Base-by-base conservation (phyloP, 1,140 invertebrate genomes). In the Pachypeltis micranthus region DNA sequence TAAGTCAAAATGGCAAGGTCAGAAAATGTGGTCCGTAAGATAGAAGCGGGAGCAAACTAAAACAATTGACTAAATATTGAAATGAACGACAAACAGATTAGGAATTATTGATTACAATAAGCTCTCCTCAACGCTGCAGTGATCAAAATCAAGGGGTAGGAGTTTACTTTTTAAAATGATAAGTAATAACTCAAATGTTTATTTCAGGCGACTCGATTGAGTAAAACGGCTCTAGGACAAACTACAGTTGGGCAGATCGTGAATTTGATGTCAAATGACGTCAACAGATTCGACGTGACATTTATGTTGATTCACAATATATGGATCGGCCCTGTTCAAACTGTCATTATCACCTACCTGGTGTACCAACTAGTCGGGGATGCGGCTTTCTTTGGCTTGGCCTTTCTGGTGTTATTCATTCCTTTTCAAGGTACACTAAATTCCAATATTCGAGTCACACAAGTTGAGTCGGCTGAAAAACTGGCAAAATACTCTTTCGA, bases 341-440 rank as follows among this genome's bases (percentile, higher is more conserved):
- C 87, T 2, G 74, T 84, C 44, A 80, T 88, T 64, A 78, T 87
- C 47, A 81, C 85, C 1, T 83, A 81, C 69, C 81, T 93, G 24
- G 82, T 93, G 74, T 94, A 82, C 74, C 63, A 70, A 1, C 77
- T 85, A 71, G 83, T 93, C 57, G 85, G 85, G 62, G 78, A 81
- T 67, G 81, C 86, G 2, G 83, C 86, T 2, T 72, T 92, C 2
- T 82, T 85, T 56, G 91, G 91, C 0, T 83, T 92, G 62, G 80
- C 77, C 1, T 79, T 88, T 27, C 80, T 94, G 68, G 68, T 94
- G 31, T 68, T 90, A 0, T 86, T 91, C 60, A 82, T 94, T 61
- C 90, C 91, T 0, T 74, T 93, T 39, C 88, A 93, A 81, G 79
- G 86, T 83, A 78, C n/a, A n/a, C n/a, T n/a, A n/a, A n/a, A n/a